phyloP scores from a whole-genome alignment of 1,140 invertebrate genomes.

The Spodoptera litura region DNA sequence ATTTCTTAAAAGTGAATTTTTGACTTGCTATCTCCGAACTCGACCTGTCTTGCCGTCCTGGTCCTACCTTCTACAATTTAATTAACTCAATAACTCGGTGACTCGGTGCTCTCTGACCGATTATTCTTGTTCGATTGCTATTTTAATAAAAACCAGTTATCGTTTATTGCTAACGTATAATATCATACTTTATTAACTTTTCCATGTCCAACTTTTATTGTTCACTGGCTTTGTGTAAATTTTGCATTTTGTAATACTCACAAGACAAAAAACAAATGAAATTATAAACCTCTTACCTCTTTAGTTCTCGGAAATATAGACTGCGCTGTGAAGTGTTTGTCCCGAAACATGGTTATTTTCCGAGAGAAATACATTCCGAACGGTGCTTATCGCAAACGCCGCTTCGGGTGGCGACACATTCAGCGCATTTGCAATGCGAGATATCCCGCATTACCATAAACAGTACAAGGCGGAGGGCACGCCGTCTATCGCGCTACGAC shows the following conservation, averaged over 20 bases:
- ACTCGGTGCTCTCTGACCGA: slow-evolving; percentile 66
- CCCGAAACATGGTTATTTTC: slow-evolving; percentile 64
- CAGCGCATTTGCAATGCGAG: slow-evolving; percentile 85
- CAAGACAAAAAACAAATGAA: background rate
- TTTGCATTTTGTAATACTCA: background rate
- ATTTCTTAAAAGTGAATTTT: slow-evolving; percentile 84
- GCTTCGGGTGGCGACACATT: slow-evolving; percentile 79
- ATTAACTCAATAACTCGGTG: slow-evolving; percentile 61
- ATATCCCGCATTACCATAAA: slow-evolving; percentile 85
- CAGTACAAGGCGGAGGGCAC: slow-evolving; percentile 82
- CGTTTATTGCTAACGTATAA: slow-evolving; percentile 48
- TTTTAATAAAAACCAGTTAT: slow-evolving; percentile 52
- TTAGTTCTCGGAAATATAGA: slow-evolving; percentile 49
- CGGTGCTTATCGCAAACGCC: slow-evolving; percentile 72
- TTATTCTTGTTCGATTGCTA: slow-evolving; percentile 70
- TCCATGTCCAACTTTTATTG: background rate
- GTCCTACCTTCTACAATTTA: slow-evolving; percentile 72
- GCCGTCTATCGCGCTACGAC: slow-evolving; percentile 84
- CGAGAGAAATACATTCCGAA: slow-evolving; percentile 69
- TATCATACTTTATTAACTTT: background rate
- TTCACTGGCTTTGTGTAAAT: too few relatives aligned
- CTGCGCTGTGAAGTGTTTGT: slow-evolving; percentile 59
- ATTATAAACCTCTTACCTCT: background rate
- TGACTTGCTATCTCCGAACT: slow-evolving; percentile 63
- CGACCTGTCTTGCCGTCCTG: slow-evolving; percentile 68